These are phyloP conservation scores for Potamarius usumacintae DNA, from an alignment of 2,113 vertebrate species.

Conservation along the genomic window DNA sequence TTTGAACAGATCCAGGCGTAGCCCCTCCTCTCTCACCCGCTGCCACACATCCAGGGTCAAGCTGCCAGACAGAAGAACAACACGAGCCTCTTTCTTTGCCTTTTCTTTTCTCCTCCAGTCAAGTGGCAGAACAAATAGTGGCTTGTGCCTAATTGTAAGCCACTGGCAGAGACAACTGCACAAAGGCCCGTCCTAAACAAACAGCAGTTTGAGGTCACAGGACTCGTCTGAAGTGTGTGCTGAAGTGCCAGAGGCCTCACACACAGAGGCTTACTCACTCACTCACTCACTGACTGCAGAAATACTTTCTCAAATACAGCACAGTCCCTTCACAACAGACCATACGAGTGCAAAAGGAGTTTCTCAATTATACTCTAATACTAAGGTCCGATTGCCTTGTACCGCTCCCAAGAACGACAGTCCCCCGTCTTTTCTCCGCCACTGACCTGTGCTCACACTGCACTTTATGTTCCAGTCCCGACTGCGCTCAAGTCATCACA, in stretches of 20 bases:
- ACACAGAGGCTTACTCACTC: conserved; percentile 20
- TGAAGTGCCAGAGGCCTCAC: neutral
- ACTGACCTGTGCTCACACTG: no score
- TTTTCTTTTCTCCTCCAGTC: conserved; percentile 27
- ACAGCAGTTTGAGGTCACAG: conserved; percentile 34
- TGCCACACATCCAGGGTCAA: conserved; percentile 40
- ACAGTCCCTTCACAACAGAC: neutral
- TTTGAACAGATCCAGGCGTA: neutral
- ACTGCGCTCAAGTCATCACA: no score
- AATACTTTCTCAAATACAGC: neutral
- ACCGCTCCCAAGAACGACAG: no score
- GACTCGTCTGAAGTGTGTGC: conserved; percentile 29
- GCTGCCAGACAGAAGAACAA: conserved; percentile 34
- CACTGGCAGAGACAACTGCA: conserved; percentile 46
- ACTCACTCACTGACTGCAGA: conserved; percentile 23
- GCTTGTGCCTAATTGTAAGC: conserved; percentile 52
- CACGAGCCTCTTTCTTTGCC: conserved; percentile 32
- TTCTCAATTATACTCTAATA: neutral
- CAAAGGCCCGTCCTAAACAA: conserved; percentile 50
- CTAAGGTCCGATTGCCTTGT: no score
- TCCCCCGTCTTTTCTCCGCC: no score
- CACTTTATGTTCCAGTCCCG: no score
- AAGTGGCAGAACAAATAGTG: conserved; percentile 56
- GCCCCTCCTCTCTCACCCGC: neutral
- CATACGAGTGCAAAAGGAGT: neutral